Percentiles rank a stretch among this genome's conserved stretches.
Conservation (phyloP, 2,888 invertebrate species). For the Sycophila texana region DNA sequence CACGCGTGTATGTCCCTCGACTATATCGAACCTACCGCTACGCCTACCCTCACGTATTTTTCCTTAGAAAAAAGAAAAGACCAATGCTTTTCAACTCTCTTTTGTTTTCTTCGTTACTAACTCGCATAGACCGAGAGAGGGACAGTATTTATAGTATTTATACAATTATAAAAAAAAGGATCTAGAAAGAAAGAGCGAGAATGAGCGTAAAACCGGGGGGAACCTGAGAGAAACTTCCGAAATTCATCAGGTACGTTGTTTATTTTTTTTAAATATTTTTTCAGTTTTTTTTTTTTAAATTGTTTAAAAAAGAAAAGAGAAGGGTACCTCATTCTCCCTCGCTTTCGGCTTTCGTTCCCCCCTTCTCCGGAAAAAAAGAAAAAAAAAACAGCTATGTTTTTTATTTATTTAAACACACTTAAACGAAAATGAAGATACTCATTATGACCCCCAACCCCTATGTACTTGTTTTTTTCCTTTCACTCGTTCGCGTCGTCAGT, state of each 20-base stretch:
- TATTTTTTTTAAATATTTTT: constrained; percentile 29
- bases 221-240: constrained; percentile 51
- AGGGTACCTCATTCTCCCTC: constrained; percentile 12
- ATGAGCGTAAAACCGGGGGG: constrained; percentile 50
- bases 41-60: no score
- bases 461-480: constrained; percentile 6
- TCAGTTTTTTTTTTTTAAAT: constrained; percentile 6
- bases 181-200: constrained; percentile 44
- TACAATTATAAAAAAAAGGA: neutral
- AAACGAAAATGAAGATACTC: no score
- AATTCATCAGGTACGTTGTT: constrained; percentile 44
- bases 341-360: constrained; percentile 1
- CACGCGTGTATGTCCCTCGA: no score
- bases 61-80: no score
- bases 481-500: constrained; percentile 45
- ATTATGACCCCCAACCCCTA: no score
- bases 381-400: no score
- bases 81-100: constrained; percentile 34
- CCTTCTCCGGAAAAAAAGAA: constrained; percentile 19
- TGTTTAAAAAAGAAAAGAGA: no score
- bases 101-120: neutral
- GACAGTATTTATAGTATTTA: constrained; percentile 31
- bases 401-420: no score
- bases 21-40: no score
- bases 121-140: constrained; percentile 51